Percentiles rank a stretch among this genome's conserved stretches.
Conservation (phyloP, 2,113 vertebrate genomes). For the Condylura cristata region DNA sequence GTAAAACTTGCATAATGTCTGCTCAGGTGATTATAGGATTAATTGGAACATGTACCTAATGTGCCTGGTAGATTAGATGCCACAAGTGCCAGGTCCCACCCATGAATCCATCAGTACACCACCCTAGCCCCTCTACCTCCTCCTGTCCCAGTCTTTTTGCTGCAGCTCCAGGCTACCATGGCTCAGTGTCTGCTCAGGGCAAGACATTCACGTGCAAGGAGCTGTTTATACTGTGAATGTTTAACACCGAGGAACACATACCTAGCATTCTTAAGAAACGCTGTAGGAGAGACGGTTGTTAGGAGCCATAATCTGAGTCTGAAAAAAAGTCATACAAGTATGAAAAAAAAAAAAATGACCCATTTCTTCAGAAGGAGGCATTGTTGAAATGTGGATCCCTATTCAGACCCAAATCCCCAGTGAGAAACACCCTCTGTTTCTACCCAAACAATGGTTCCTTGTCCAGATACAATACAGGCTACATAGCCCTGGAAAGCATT, state of each 20-base stretch:
- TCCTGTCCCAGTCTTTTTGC: not conserved
- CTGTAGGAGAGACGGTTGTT: conserved; percentile 14
- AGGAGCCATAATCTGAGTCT: conserved; percentile 1
- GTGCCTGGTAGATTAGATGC: not conserved
- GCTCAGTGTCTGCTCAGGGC: not conserved
- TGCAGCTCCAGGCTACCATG: not conserved
- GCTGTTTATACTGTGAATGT: not conserved
- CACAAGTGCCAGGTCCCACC: not conserved
- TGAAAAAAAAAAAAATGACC: not conserved
- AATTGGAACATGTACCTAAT: not conserved
- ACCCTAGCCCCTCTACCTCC: no score
- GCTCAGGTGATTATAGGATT: not conserved
- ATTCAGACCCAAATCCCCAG: conserved; percentile 45
- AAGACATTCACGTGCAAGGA: not conserved
- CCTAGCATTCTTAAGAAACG: conserved; percentile 46
- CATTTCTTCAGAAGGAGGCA: conserved; percentile 57
- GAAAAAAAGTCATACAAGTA: not conserved
- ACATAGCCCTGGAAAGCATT: conserved; percentile 37
- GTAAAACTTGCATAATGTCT: conserved; percentile 28
- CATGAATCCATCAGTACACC: no score
- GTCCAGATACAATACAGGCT: conserved; percentile 66
- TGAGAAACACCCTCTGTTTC: conserved; percentile 70
- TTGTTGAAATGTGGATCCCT: conserved; percentile 63
- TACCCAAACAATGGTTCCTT: conserved; percentile 63
- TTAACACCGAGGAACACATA: not conserved